Percentiles rank a stretch among this genome's conserved stretches.
Evolutionary conservation across 2,888 invertebrate genomes (phyloP).

Genomic region (Deilephila elpenor): DNA sequence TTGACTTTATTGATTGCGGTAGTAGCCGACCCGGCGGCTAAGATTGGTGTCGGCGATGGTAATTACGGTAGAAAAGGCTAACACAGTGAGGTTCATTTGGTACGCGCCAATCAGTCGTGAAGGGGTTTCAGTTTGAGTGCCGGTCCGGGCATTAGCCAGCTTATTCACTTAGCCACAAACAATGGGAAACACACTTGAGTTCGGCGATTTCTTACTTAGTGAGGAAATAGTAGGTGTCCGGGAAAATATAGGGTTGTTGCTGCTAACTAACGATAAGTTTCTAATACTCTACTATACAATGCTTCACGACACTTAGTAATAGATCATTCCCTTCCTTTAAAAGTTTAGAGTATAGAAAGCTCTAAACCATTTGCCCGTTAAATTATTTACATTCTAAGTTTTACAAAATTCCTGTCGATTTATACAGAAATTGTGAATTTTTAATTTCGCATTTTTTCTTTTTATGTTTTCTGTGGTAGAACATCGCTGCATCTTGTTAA

Average conservation of each 20-base stretch:
- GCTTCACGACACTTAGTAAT: too few relatives aligned
- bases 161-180: conserved; percentile 70
- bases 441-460: too few relatives aligned
- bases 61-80: conserved; percentile 83
- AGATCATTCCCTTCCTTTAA: too few relatives aligned
- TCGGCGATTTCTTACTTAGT: conserved; percentile 16
- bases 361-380: too few relatives aligned
- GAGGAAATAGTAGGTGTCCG: conserved; percentile 23
- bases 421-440: too few relatives aligned
- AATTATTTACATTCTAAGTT: too few relatives aligned
- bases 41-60: conserved; percentile 81
- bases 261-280: neutral
- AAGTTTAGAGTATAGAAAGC: too few relatives aligned
- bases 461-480: too few relatives aligned
- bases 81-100: conserved; percentile 77
- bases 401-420: too few relatives aligned
- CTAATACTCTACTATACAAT: neutral
- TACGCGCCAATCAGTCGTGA: conserved; percentile 72
- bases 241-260: conserved; percentile 1
- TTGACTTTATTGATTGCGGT: conserved; percentile 33
- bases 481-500: too few relatives aligned
- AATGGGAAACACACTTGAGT: conserved; percentile 36
- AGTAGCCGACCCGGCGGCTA: conserved; percentile 30
- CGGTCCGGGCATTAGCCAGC: conserved; percentile 60
- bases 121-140: conserved; percentile 68